Evolutionary conservation across 2,797 vertebrate species (phyloP).

Genomic region (Diplodus sargus): DNA sequence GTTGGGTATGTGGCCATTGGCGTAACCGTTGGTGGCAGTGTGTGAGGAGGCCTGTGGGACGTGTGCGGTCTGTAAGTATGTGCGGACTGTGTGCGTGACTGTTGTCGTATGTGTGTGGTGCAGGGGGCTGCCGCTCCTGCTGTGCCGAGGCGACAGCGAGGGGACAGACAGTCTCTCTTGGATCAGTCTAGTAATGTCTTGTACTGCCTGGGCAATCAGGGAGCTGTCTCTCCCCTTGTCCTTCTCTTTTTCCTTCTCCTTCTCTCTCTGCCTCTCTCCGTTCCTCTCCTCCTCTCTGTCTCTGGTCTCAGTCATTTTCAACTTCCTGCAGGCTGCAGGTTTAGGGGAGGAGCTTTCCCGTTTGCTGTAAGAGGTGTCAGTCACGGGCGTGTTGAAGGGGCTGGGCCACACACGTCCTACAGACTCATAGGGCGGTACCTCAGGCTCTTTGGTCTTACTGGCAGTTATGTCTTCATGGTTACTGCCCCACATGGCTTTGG

Average conservation of each 20-base stretch:
- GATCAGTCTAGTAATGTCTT: constrained; percentile 87
- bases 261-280: constrained; percentile 46
- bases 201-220: constrained; percentile 85
- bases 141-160: constrained; percentile 77
- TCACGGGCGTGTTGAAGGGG: constrained; percentile 85
- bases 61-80: constrained; percentile 70
- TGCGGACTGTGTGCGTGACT: constrained; percentile 82
- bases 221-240: constrained; percentile 77
- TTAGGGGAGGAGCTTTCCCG: constrained; percentile 86
- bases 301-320: constrained; percentile 84
- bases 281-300: constrained; percentile 74
- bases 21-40: constrained; percentile 73
- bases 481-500: constrained; percentile 87
- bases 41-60: constrained; percentile 68
- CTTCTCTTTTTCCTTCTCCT: constrained; percentile 43
- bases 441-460: constrained; percentile 91
- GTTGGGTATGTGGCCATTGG: constrained; percentile 76
- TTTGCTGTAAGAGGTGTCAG: constrained; percentile 73
- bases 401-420: constrained; percentile 79
- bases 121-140: constrained; percentile 74
- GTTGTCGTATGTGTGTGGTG: constrained; percentile 80
- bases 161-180: constrained; percentile 88
- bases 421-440: constrained; percentile 76
- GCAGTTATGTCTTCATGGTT: constrained; percentile 84
- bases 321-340: constrained; percentile 88